These are phyloP conservation scores for Sarcophaga carnaria DNA, from an alignment of 2,888 invertebrate species.

Conservation along the genomic window DNA sequence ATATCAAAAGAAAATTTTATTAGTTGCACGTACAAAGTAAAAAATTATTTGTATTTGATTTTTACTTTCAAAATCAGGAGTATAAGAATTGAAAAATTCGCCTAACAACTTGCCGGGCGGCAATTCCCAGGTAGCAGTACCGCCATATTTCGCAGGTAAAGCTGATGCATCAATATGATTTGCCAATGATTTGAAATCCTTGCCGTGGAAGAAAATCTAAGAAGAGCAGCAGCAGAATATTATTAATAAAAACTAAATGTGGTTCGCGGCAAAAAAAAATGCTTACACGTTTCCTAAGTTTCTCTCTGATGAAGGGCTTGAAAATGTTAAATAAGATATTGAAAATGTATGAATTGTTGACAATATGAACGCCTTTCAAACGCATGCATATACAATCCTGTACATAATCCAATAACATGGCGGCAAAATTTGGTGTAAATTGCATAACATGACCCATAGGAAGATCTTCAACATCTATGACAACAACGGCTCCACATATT, in stretches of 20 bases:
- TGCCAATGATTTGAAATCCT: slow-evolving; percentile 84
- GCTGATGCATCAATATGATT: slow-evolving; percentile 84
- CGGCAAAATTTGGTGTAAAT: slow-evolving; percentile 90
- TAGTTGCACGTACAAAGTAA: neutral
- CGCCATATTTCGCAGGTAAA: slow-evolving; percentile 86
- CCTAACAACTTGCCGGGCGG: slow-evolving; percentile 86
- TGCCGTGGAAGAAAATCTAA: slow-evolving; percentile 89
- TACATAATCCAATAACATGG: slow-evolving; percentile 87
- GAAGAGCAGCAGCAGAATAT: neutral
- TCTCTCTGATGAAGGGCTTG: slow-evolving; percentile 93
- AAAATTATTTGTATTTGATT: slow-evolving; percentile 66
- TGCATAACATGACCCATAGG: slow-evolving; percentile 88
- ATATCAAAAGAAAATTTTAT: neutral
- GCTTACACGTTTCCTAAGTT: slow-evolving; percentile 88
- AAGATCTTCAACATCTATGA: slow-evolving; percentile 90
- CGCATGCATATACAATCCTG: slow-evolving; percentile 92
- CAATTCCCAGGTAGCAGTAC: slow-evolving; percentile 83
- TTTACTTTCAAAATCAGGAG: slow-evolving; percentile 87
- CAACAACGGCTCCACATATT: slow-evolving; percentile 88
- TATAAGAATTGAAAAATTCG: slow-evolving; percentile 86
- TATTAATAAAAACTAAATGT: too few relatives aligned
- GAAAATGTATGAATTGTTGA: slow-evolving; percentile 94
- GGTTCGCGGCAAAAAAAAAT: neutral
- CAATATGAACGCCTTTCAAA: slow-evolving; percentile 91
- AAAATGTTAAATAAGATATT: slow-evolving; percentile 93